phyloP scores from a whole-genome alignment of 2,113 vertebrate genomes.

The Cnemophilus loriae region DNA sequence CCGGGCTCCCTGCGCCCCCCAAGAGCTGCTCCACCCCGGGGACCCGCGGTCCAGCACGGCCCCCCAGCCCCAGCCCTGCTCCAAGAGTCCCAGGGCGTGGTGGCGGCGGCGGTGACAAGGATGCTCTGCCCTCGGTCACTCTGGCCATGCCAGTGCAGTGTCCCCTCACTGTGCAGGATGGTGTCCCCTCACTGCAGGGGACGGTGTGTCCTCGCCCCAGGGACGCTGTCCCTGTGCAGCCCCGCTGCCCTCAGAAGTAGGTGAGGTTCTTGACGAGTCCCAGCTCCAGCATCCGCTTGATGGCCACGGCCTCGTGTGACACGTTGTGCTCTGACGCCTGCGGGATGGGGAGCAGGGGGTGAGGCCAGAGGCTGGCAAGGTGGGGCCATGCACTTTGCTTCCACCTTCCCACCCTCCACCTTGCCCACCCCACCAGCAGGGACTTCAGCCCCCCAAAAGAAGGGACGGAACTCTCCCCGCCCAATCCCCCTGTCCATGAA shows the following conservation, averaged over 20 bases:
- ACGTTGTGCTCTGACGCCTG: slow-evolving; percentile 74
- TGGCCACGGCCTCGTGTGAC: slow-evolving; percentile 73
- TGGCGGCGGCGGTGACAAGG: accelerated
- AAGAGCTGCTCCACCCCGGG: neutral
- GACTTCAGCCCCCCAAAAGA: neutral
- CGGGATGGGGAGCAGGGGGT: neutral
- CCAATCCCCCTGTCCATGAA: accelerated
- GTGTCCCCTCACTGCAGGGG: neutral
- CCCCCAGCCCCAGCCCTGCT: neutral
- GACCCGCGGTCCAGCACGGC: neutral
- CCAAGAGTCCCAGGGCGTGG: neutral
- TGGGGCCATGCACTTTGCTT: accelerated
- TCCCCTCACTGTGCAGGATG: neutral
- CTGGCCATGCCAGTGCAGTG: accelerated
- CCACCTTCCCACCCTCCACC: neutral
- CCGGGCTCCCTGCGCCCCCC: neutral
- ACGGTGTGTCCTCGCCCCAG: neutral
- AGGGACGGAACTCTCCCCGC: accelerated
- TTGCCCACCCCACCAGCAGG: accelerated
- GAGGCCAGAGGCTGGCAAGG: accelerated
- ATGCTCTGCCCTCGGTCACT: neutral
- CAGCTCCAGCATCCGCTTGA: slow-evolving; percentile 75
- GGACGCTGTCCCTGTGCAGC: accelerated
- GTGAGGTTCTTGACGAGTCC: slow-evolving; percentile 76
- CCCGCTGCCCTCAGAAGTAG: slow-evolving; percentile 60